phyloP scores from a whole-genome alignment of 2,113 vertebrate species.

The Psettodes erumei region DNA sequence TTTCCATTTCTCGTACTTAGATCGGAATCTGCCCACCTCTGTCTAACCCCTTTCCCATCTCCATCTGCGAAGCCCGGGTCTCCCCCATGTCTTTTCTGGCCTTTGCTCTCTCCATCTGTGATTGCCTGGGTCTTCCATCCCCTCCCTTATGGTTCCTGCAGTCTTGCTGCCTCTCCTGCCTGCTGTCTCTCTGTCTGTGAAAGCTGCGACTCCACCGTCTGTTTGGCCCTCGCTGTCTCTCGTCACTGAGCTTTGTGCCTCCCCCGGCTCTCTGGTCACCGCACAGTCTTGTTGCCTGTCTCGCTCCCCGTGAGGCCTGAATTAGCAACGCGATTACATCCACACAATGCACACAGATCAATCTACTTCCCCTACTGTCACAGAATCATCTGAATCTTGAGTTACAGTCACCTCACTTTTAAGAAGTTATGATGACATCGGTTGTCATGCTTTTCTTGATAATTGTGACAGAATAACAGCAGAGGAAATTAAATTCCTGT shows the following conservation, averaged over 20 bases:
- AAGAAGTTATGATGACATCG: background rate
- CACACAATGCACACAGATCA: slow-evolving; percentile 40
- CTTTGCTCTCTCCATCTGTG: slow-evolving; percentile 66
- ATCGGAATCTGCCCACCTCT: slow-evolving; percentile 29
- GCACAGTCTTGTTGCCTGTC: slow-evolving; percentile 41
- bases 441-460: background rate
- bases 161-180: slow-evolving; percentile 52
- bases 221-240: slow-evolving; percentile 48
- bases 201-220: slow-evolving; percentile 54
- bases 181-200: slow-evolving; percentile 60
- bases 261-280: slow-evolving; percentile 55
- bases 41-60: slow-evolving; percentile 24
- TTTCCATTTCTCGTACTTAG: slow-evolving; percentile 13
- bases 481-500: background rate
- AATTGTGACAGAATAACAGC: background rate
- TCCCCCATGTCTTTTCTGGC: slow-evolving; percentile 59
- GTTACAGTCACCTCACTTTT: background rate
- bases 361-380: background rate
- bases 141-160: slow-evolving; percentile 63
- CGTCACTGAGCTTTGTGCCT: slow-evolving; percentile 42
- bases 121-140: slow-evolving; percentile 47
- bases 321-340: slow-evolving; percentile 42
- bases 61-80: slow-evolving; percentile 43
- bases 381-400: too few species aligned
- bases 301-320: slow-evolving; percentile 47